phyloP scores from a whole-genome alignment of 2,113 vertebrate genomes.

The Papio anubis region DNA sequence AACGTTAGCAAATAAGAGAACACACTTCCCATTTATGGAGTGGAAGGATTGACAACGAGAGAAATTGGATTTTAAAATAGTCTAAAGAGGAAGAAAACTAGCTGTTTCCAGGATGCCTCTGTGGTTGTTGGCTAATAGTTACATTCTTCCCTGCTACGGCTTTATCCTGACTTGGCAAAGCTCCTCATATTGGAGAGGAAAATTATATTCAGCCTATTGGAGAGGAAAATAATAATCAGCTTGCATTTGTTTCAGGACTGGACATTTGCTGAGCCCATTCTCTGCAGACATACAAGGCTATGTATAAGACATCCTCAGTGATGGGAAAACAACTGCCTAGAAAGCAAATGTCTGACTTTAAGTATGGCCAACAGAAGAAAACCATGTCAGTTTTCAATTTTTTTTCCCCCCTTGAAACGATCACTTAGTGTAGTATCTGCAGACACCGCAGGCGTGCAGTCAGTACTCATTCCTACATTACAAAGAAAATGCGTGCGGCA shows the following conservation, averaged over 20 bases:
- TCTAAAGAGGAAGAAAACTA: fast-evolving
- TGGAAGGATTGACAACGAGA: neutral
- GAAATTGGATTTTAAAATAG: neutral
- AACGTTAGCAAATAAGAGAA: neutral
- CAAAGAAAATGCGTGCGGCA: fast-evolving
- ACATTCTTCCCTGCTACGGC: fast-evolving
- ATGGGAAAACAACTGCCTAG: neutral
- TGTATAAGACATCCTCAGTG: fast-evolving
- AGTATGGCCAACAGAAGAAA: fast-evolving
- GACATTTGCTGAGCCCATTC: fast-evolving
- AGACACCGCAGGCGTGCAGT: fast-evolving
- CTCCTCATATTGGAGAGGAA: fast-evolving
- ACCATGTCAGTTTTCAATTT: fast-evolving
- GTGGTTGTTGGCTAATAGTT: fast-evolving
- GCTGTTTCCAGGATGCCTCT: fast-evolving
- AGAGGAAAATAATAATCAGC: fast-evolving
- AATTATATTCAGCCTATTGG: fast-evolving
- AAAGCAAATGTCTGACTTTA: neutral
- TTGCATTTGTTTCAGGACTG: fast-evolving
- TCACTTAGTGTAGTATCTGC: fast-evolving
- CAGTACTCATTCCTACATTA: fast-evolving
- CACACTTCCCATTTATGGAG: neutral
- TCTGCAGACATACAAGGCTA: fast-evolving
- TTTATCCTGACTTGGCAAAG: neutral
- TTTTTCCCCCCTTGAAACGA: neutral